Percentiles rank a stretch among this genome's conserved stretches.
Conservation (phyloP, 2,797 vertebrate genomes). For the Aulostomus chinensis region DNA sequence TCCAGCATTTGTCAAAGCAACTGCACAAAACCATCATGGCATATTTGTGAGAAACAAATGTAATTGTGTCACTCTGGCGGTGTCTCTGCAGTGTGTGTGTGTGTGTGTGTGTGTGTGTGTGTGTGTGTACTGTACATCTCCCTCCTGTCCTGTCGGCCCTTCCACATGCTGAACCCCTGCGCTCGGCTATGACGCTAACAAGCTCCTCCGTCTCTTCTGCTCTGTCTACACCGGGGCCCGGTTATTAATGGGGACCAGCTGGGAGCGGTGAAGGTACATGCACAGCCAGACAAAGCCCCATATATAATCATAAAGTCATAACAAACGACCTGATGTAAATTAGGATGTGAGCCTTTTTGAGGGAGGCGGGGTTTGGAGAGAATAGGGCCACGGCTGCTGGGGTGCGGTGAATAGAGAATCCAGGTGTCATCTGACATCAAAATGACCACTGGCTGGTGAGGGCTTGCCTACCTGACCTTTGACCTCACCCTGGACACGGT, state of each 20-base stretch:
- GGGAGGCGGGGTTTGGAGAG: constrained; percentile 51
- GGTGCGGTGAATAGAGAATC: constrained; percentile 38
- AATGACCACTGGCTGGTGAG: constrained; percentile 55
- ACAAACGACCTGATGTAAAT: constrained; percentile 87
- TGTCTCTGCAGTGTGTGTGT: no score
- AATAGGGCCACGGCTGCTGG: constrained; percentile 52
- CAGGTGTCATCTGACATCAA: constrained; percentile 57
- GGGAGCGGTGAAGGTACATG: constrained; percentile 83
- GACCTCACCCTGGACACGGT: constrained; percentile 42
- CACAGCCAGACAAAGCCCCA: constrained; percentile 84
- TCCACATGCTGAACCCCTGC: constrained; percentile 69
- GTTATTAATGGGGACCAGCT: constrained; percentile 88
- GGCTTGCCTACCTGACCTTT: constrained; percentile 53
- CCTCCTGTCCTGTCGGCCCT: constrained; percentile 68
- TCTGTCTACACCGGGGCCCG: constrained; percentile 66
- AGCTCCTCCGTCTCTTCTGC: constrained; percentile 77
- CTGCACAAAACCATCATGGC: not conserved
- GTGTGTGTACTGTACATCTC: constrained; percentile 54
- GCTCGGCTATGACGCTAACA: constrained; percentile 74
- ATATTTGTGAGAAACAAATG: not conserved
- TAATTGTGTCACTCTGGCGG: no score
- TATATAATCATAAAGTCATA: constrained; percentile 86
- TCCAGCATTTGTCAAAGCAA: constrained; percentile 56
- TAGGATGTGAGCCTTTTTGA: constrained; percentile 58
- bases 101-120: constrained; percentile 23